phyloP scores from a whole-genome alignment of 2,113 vertebrate species.

The Brienomyrus brachyistius region DNA sequence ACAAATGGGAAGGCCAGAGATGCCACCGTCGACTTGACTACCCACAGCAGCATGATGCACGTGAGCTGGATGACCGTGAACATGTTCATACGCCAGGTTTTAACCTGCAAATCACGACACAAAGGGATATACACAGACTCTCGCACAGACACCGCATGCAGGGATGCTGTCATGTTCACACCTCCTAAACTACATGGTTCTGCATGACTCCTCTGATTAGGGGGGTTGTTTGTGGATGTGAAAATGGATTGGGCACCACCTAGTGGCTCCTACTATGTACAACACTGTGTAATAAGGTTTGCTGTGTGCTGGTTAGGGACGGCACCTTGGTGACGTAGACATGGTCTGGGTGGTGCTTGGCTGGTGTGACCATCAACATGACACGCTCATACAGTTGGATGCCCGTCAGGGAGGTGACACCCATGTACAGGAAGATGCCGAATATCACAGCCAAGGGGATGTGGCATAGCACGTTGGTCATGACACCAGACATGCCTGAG shows the following conservation, averaged over 20 bases:
- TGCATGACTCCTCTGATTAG: neutral
- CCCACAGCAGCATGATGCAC: constrained; percentile 88
- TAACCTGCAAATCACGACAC: constrained; percentile 68
- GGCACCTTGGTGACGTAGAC: constrained; percentile 90
- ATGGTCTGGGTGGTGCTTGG: constrained; percentile 95
- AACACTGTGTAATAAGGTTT: neutral
- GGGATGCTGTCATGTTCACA: neutral
- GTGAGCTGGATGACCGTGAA: constrained; percentile 89
- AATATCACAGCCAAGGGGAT: constrained; percentile 95
- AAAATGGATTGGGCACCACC: constrained; percentile 50
- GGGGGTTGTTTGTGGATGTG: neutral
- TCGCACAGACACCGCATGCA: neutral
- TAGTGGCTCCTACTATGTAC: constrained; percentile 40
- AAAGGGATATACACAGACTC: neutral
- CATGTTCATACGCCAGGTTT: constrained; percentile 97
- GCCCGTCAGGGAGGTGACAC: constrained; percentile 88
- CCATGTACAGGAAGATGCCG: constrained; percentile 98
- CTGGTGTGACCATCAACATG: constrained; percentile 88
- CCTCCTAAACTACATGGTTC: neutral
- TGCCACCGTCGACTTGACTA: constrained; percentile 88
- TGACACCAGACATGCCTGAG: constrained; percentile 90
- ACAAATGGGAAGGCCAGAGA: constrained; percentile 94
- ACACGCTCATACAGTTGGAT: constrained; percentile 94
- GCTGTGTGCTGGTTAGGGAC: neutral
- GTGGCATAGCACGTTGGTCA: constrained; percentile 83